These are phyloP conservation scores for Eueides isabella DNA, from an alignment of 1,140 invertebrate species.

Conservation along the genomic window DNA sequence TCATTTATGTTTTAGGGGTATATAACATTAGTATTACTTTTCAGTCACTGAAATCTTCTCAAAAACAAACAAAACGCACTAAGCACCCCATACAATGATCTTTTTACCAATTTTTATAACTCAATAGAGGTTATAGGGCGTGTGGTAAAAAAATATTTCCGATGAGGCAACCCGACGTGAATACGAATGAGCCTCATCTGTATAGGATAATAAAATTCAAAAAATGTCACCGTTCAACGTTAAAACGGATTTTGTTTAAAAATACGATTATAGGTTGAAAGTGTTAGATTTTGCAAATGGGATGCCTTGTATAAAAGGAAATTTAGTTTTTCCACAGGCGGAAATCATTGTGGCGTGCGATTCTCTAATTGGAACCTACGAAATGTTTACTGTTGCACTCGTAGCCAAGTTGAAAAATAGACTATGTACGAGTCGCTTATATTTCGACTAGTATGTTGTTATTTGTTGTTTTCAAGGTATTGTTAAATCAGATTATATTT, in stretches of 20 bases:
- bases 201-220: constrained; percentile 24
- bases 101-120: constrained; percentile 14
- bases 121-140: constrained; percentile 5
- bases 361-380: too few species aligned
- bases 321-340: too few species aligned
- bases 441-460: too few species aligned
- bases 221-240: constrained; percentile 21
- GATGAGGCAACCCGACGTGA: constrained; percentile 1
- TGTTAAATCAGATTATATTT: too few species aligned
- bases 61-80: not conserved
- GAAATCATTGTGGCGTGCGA: too few species aligned
- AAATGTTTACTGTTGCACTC: too few species aligned
- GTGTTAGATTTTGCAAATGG: not conserved
- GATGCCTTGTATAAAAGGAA: too few species aligned
- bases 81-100: not conserved
- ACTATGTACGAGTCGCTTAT: too few species aligned
- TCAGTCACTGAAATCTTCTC: not conserved
- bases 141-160: constrained; percentile 24
- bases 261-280: constrained; percentile 8
- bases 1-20: too few species aligned
- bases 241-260: constrained; percentile 22
- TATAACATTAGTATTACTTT: too few species aligned
- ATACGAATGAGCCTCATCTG: constrained; percentile 28
- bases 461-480: too few species aligned
- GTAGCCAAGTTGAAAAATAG: too few species aligned